phyloP scores from a whole-genome alignment of 2,113 vertebrate species.

The Microcebus murinus region DNA sequence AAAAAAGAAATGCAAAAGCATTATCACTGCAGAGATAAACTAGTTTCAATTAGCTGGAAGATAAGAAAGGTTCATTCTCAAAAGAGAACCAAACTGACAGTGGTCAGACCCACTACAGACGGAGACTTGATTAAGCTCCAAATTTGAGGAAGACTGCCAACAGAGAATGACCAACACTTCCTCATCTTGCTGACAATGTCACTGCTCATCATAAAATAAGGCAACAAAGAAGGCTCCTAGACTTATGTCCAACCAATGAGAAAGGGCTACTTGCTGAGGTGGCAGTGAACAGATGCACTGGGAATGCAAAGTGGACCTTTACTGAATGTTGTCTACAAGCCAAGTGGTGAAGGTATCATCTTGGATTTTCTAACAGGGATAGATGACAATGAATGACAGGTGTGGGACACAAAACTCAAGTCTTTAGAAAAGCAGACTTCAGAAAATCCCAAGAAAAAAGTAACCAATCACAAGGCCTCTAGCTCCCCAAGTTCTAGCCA shows the following conservation, averaged over 20 bases:
- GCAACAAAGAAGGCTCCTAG: not conserved
- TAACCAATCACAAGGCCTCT: not conserved
- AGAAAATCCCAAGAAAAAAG: conserved; percentile 24
- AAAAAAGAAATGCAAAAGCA: not conserved
- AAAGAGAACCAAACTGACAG: not conserved
- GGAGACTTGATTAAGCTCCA: not conserved
- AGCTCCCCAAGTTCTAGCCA: too few species aligned
- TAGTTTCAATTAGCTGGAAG: not conserved
- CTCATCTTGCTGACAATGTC: not conserved
- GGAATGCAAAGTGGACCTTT: not conserved
- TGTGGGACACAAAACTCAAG: not conserved
- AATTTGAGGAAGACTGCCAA: not conserved
- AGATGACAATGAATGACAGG: not conserved
- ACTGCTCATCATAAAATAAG: conserved; percentile 47
- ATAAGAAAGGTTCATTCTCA: not conserved
- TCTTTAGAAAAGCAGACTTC: conserved; percentile 26
- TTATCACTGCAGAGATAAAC: not conserved
- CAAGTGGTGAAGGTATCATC: not conserved
- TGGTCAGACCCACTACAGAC: not conserved
- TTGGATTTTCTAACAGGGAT: not conserved
- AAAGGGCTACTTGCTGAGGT: not conserved
- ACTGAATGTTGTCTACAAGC: not conserved
- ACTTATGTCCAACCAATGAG: not conserved
- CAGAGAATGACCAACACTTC: not conserved
- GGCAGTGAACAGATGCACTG: not conserved